phyloP scores from a whole-genome alignment of 2,113 vertebrate species.

The Sorex fumeus region DNA sequence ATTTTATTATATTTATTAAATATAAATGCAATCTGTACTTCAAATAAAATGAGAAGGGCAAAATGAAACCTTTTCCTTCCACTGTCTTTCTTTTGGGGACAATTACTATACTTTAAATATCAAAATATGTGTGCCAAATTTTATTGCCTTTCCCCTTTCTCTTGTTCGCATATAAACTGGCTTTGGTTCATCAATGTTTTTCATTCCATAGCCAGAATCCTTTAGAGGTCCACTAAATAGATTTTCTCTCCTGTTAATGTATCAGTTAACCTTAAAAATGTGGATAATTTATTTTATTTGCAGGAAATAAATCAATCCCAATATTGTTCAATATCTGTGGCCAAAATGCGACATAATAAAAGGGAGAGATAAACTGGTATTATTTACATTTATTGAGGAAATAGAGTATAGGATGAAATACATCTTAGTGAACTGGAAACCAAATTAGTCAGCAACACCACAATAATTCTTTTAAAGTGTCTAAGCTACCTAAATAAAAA shows the following conservation, averaged over 20 bases:
- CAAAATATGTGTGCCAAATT: neutral
- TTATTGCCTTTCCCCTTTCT: neutral
- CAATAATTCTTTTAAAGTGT: conserved; percentile 48
- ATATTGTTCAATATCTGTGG: conserved; percentile 50
- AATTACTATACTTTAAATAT: neutral
- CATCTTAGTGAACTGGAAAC: conserved; percentile 51
- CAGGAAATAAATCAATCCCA: conserved; percentile 67
- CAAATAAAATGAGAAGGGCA: neutral
- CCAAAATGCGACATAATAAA: conserved; percentile 43
- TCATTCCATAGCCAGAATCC: neutral
- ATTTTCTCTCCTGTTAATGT: conserved; percentile 62
- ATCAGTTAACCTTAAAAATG: conserved; percentile 70
- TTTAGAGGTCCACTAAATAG: neutral
- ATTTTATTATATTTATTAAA: too few species aligned
- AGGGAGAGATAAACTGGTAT: conserved; percentile 60
- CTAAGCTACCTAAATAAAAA: conserved; percentile 48
- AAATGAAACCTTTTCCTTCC: neutral
- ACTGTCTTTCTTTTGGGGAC: neutral
- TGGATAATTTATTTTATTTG: conserved; percentile 58
- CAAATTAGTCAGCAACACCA: conserved; percentile 43
- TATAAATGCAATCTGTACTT: neutral
- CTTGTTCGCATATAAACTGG: neutral
- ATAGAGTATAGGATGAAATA: conserved; percentile 50
- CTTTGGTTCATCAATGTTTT: neutral
- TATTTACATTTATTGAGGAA: conserved; percentile 72